These are phyloP conservation scores for Acanthosepion esculentum DNA, from an alignment of 2,888 invertebrate genomes.

Conservation along the genomic window DNA sequence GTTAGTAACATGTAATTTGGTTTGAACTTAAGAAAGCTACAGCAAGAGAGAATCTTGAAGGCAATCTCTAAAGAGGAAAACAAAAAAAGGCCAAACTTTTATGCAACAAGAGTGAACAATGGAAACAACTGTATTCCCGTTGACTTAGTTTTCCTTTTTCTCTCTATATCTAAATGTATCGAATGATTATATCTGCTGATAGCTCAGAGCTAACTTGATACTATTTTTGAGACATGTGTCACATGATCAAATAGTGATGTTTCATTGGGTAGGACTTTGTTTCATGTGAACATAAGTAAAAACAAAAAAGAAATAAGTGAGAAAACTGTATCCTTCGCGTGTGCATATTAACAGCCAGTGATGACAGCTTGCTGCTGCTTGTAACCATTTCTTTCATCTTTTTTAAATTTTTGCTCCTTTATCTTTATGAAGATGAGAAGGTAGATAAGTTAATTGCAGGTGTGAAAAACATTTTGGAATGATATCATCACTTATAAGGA, in stretches of 20 bases:
- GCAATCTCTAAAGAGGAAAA: neutral
- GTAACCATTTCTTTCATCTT: neutral
- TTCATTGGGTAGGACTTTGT: neutral
- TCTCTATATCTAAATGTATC: neutral
- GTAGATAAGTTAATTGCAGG: neutral
- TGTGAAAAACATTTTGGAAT: neutral
- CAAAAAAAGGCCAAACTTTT: neutral
- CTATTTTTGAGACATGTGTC: neutral
- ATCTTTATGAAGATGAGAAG: neutral
- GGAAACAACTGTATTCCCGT: neutral
- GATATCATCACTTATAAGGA: neutral
- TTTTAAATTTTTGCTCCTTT: neutral
- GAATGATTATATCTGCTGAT: neutral
- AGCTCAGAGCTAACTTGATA: neutral
- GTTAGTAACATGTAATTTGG: slow-evolving; percentile 4
- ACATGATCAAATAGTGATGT: neutral
- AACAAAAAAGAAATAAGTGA: neutral
- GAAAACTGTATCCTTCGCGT: neutral
- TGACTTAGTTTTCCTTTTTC: neutral
- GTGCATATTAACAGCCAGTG: neutral
- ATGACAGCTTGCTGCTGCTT: neutral
- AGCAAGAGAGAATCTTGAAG: neutral
- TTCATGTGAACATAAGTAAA: neutral
- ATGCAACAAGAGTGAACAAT: neutral
- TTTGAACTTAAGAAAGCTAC: slow-evolving; percentile 2